Percentiles rank a stretch among this genome's conserved stretches.
Evolutionary conservation across 2,113 vertebrate genomes (phyloP).

Genomic region (Phyllostomus hastatus): DNA sequence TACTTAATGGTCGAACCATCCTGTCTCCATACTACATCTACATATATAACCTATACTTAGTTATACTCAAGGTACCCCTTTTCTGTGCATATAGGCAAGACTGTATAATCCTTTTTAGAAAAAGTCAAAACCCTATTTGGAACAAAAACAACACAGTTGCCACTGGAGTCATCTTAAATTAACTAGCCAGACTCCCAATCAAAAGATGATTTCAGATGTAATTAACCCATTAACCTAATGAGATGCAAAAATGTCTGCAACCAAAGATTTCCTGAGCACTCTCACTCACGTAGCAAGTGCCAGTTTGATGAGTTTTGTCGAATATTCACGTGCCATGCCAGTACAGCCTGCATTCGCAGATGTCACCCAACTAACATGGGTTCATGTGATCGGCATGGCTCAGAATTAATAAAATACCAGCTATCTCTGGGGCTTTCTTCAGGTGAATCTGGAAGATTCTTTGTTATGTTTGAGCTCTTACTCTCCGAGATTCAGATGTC

Average conservation of each 20-base stretch:
- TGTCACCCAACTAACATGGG: conserved; percentile 29
- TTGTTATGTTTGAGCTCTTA: conserved; percentile 46
- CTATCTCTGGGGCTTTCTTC: conserved; percentile 46
- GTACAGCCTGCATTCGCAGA: conserved; percentile 18
- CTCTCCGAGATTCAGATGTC: conserved; percentile 66
- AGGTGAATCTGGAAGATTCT: conserved; percentile 48
- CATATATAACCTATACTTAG: too few relatives aligned
- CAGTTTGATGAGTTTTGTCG: not conserved
- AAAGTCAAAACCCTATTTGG: not conserved
- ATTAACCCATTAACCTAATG: conserved; percentile 17
- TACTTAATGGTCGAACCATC: not conserved
- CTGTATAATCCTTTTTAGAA: not conserved
- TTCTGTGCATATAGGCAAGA: not conserved
- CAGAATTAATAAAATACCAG: not conserved
- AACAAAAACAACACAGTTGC: conserved; percentile 17
- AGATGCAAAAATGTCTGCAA: not conserved
- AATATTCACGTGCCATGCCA: not conserved
- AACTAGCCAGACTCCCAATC: not conserved
- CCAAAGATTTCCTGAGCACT: not conserved
- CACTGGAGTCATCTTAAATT: not conserved
- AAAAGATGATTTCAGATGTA: conserved; percentile 22
- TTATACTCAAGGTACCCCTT: not conserved
- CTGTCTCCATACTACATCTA: too few relatives aligned
- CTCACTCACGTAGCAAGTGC: not conserved
- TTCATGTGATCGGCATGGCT: conserved; percentile 1